phyloP scores from a whole-genome alignment of 2,113 vertebrate species.

The Podarcis muralis region DNA sequence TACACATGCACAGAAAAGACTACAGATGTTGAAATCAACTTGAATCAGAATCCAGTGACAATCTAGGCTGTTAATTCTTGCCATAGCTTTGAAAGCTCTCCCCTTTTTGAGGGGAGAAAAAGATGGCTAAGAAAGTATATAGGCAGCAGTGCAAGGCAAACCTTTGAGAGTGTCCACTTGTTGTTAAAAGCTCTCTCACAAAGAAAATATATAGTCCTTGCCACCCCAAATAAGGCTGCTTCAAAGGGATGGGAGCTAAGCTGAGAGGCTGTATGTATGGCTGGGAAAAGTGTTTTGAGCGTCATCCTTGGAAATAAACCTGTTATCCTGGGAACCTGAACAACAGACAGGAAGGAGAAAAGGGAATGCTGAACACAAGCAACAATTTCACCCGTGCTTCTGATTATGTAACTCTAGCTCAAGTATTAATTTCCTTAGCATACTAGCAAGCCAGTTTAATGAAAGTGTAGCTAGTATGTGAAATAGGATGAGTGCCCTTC shows the following conservation, averaged over 20 bases:
- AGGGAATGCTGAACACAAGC: constrained; percentile 68
- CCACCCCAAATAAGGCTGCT: constrained; percentile 83
- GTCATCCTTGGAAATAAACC: constrained; percentile 80
- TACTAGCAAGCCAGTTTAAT: constrained; percentile 45
- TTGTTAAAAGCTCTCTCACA: constrained; percentile 84
- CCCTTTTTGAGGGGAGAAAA: constrained; percentile 51
- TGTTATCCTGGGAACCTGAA: constrained; percentile 87
- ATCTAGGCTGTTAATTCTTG: constrained; percentile 73
- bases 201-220: constrained; percentile 86
- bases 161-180: constrained; percentile 85
- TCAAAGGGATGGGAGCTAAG: constrained; percentile 87
- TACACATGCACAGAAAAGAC: constrained; percentile 62
- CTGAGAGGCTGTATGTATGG: constrained; percentile 83
- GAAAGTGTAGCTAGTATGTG: constrained; percentile 17
- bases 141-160: constrained; percentile 84
- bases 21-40: constrained; percentile 73
- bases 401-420: constrained; percentile 46
- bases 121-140: constrained; percentile 71
- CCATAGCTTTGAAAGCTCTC: constrained; percentile 69
- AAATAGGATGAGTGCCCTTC: constrained; percentile 23
- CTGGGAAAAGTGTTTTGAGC: constrained; percentile 82
- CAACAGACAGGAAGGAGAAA: constrained; percentile 79
- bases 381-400: constrained; percentile 59
- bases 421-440: constrained; percentile 14
- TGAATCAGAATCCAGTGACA: constrained; percentile 69